phyloP scores from a whole-genome alignment of 2,888 invertebrate species.

The Dexiosoma caninum region DNA sequence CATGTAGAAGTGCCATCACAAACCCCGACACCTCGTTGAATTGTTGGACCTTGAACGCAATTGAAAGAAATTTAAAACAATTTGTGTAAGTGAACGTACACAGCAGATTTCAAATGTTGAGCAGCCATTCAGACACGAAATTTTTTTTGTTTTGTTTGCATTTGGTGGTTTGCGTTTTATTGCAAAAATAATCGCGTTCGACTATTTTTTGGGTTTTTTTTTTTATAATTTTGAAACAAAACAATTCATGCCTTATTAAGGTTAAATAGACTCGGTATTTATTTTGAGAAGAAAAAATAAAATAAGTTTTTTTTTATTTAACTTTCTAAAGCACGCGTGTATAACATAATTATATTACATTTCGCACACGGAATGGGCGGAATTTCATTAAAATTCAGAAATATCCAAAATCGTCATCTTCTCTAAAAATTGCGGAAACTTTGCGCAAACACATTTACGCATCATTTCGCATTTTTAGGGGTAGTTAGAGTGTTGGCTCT shows the following conservation, averaged over 20 bases:
- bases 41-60: slow-evolving; percentile 65
- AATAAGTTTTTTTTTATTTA: not conserved
- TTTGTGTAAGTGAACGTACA: slow-evolving; percentile 39
- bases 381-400: no score
- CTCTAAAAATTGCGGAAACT: no score
- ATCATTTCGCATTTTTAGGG: no score
- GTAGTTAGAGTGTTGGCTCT: no score
- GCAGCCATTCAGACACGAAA: not conserved
- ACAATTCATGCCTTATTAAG: slow-evolving; percentile 12
- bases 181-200: slow-evolving; percentile 12
- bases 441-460: no score
- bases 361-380: no score
- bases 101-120: slow-evolving; percentile 7
- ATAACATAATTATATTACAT: no score
- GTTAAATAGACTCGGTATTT: not conserved
- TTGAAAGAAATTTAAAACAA: slow-evolving; percentile 44
- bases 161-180: not conserved
- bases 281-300: not conserved
- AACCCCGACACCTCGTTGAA: slow-evolving; percentile 47
- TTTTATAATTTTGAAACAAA: slow-evolving; percentile 24
- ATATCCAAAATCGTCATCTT: no score
- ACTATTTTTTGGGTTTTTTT: not conserved
- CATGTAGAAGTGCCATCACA: slow-evolving; percentile 49
- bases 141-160: not conserved
- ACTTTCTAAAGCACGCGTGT: no score